Evolutionary conservation across 2,888 invertebrate genomes (phyloP), one percentile per base, ranked within the genome.

Genomic region (Pogonocherus hispidulus): DNA sequence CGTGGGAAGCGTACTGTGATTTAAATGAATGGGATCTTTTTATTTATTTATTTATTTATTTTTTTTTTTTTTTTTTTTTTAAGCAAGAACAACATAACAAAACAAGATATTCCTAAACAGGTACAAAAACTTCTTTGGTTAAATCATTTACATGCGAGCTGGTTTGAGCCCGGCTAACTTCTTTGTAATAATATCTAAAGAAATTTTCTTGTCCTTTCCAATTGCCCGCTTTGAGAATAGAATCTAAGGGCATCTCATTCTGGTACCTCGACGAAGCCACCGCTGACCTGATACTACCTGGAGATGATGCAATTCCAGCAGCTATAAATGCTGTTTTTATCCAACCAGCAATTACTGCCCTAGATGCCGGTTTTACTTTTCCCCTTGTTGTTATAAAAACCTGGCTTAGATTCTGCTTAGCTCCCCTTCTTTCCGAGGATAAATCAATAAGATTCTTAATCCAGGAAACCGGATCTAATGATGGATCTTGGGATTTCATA

Each of bases 361-460:
- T 66, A 8, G 69, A 70, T 11, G 69, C 66, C 11, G 65, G 20
- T 14, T 2, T 9, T 3, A 71, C 71, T 51, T 56, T 63, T 11
- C 73, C 71, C 41, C 69, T 66, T 23, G 73, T 62, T 9, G 71
- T 63, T 20, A 72, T 69, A 52, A 72, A 70, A 23, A 74, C 18
- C 8, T 37, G 35, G 8, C 8, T 37, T 23, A 59, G n/a, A 18
- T 19, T 32, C 11, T 51, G 5, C 5, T 19, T 51, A n/a, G 27
- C 52, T 9, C 44, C 32, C 35, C 68, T 51, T 11, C 70, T 56
- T n/a, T 20, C 18, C 8, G 49, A 11, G 6, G 65, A 64, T 60
- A 69, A 9, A 9, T 37, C 27, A 19, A 71, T 62, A 2, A 69
- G 64, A 1, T 54, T 11, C 8, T 56, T 35, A 8, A 63, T 51